Evolutionary conservation across 2,888 invertebrate genomes (phyloP).

Genomic region (Incurvaria masculella): DNA sequence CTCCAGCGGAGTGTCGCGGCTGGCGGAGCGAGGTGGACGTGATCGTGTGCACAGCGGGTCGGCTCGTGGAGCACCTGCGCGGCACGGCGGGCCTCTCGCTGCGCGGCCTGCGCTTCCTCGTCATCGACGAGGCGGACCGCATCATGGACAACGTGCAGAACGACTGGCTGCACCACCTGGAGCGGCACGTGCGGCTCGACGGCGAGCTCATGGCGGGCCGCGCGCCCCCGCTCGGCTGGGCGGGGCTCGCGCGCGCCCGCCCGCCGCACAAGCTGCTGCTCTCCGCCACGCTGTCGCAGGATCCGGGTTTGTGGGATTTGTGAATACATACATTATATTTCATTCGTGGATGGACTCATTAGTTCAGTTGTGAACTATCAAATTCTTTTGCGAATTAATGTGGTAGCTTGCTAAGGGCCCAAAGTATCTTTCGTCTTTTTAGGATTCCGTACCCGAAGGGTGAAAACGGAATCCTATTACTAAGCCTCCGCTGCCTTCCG

Average conservation of each 20-base stretch:
- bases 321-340: too few species aligned
- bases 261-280: conserved; percentile 89
- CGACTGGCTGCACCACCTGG: conserved; percentile 85
- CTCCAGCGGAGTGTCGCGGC: conserved; percentile 55
- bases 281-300: conserved; percentile 96
- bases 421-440: too few species aligned
- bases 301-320: too few species aligned
- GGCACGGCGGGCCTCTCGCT: conserved; percentile 77
- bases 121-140: conserved; percentile 97
- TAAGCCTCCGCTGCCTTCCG: too few species aligned
- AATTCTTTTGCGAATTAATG: too few species aligned
- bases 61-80: conserved; percentile 88
- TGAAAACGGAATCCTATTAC: too few species aligned
- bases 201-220: conserved; percentile 46
- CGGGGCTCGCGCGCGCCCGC: conserved; percentile 40
- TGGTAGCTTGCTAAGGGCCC: too few species aligned
- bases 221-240: too few species aligned
- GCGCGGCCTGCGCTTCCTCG: conserved; percentile 68
- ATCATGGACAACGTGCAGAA: conserved; percentile 90
- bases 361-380: too few species aligned
- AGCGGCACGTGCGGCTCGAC: conserved; percentile 62
- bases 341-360: too few species aligned
- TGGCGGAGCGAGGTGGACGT: conserved; percentile 72
- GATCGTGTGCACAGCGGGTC: conserved; percentile 89
- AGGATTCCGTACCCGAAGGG: too few species aligned